Percentiles rank a stretch among this genome's conserved stretches.
phyloP scores from a whole-genome alignment of 2,113 vertebrate genomes.

The Oncorhynchus mykiss region DNA sequence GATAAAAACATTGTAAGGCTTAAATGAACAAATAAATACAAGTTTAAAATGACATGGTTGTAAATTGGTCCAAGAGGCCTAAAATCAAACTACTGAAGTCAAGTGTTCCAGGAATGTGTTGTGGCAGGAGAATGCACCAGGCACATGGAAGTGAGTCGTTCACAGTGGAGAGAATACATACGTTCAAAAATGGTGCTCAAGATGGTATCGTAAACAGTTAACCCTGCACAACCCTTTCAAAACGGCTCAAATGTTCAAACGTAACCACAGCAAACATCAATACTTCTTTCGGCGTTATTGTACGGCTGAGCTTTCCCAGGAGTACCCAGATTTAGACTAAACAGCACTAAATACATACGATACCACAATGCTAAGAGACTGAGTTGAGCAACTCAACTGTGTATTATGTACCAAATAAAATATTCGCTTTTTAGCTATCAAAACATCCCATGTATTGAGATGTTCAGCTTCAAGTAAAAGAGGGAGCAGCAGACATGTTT shows the following conservation, averaged over 20 bases:
- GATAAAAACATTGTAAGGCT: constrained; percentile 31
- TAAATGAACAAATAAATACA: constrained; percentile 69
- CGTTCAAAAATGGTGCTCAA: neutral
- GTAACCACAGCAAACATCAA: neutral
- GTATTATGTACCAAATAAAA: neutral
- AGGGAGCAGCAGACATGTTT: neutral
- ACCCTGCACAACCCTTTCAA: neutral
- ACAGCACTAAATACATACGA: neutral
- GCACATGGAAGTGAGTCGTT: constrained; percentile 14
- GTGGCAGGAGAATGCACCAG: neutral
- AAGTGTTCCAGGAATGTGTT: constrained; percentile 75
- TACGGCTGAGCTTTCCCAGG: neutral
- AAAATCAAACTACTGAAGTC: constrained; percentile 36
- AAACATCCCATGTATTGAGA: neutral
- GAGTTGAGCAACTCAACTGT: neutral
- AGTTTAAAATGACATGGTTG: constrained; percentile 41
- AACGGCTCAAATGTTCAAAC: neutral
- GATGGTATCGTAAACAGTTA: neutral
- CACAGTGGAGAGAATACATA: neutral
- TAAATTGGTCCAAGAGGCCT: constrained; percentile 17
- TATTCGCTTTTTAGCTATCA: neutral
- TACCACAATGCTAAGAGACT: neutral
- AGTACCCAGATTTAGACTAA: neutral
- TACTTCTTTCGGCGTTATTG: neutral
- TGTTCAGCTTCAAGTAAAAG: neutral